A percentile compares a stretch with the other conserved stretches of the same genome.
phyloP scores from a whole-genome alignment of 2,113 vertebrate genomes.

The Theropithecus gelada region DNA sequence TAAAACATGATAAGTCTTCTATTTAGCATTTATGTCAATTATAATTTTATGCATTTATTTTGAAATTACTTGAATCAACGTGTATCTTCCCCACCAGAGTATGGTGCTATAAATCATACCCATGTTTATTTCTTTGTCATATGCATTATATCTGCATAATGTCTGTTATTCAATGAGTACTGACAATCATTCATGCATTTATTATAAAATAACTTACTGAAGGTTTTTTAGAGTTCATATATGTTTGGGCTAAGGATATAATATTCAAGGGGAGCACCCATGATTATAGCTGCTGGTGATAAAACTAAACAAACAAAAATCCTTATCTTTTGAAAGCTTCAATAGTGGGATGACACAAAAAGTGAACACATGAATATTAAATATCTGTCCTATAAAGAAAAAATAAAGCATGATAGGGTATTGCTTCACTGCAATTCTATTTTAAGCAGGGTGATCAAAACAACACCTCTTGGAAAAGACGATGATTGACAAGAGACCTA shows the following conservation, averaged over 20 bases:
- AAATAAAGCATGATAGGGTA: accelerated
- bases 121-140: background rate
- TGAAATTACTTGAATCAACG: background rate
- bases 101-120: background rate
- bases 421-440: background rate
- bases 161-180: background rate
- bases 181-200: background rate
- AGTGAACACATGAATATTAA: background rate
- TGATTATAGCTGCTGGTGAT: background rate
- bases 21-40: background rate
- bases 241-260: background rate
- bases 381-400: background rate
- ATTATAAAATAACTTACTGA: background rate
- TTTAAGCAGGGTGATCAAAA: background rate
- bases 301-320: background rate
- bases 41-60: background rate
- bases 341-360: background rate
- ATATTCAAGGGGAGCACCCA: background rate
- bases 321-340: background rate
- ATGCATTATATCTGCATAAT: background rate
- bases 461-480: background rate
- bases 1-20: background rate
- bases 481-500: accelerated
- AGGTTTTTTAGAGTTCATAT: background rate
- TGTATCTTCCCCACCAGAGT: background rate